Percentiles rank a stretch among this genome's conserved stretches.
Conservation (phyloP, 1,140 invertebrate species). For the Pissodes strobi region DNA sequence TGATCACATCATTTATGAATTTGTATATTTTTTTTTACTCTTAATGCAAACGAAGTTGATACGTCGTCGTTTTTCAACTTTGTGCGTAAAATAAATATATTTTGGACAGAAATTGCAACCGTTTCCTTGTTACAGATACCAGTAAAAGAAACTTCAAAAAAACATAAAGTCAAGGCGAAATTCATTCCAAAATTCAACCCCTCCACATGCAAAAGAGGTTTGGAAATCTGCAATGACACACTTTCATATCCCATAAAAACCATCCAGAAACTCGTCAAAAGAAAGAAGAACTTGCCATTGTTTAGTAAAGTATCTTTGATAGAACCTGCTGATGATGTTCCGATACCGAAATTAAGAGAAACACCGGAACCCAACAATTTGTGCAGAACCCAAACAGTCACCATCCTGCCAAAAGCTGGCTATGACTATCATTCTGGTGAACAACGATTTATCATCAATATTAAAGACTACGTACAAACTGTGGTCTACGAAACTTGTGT, state of each 20-base stretch:
- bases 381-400: conserved; percentile 37
- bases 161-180: conserved; percentile 3
- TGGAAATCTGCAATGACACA: conserved; percentile 26
- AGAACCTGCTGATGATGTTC: conserved; percentile 27
- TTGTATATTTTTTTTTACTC: too few species aligned
- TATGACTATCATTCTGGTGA: conserved; percentile 33
- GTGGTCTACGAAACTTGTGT: conserved; percentile 42
- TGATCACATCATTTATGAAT: too few species aligned
- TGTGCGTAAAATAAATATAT: too few species aligned
- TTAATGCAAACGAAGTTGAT: background rate
- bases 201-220: background rate
- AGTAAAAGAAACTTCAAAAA: conserved; percentile 1
- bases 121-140: conserved; percentile 22
- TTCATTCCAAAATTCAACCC: conserved; percentile 21
- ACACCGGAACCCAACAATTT: conserved; percentile 23
- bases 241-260: conserved; percentile 33
- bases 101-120: too few species aligned
- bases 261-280: conserved; percentile 37
- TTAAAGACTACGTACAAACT: conserved; percentile 32
- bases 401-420: conserved; percentile 30
- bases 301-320: conserved; percentile 35
- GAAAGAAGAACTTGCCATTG: conserved; percentile 27
- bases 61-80: background rate
- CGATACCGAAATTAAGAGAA: conserved; percentile 7
- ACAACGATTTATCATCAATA: conserved; percentile 39